These are phyloP conservation scores for Sciurus carolinensis DNA, from an alignment of 2,797 vertebrate genomes.

Conservation along the genomic window DNA sequence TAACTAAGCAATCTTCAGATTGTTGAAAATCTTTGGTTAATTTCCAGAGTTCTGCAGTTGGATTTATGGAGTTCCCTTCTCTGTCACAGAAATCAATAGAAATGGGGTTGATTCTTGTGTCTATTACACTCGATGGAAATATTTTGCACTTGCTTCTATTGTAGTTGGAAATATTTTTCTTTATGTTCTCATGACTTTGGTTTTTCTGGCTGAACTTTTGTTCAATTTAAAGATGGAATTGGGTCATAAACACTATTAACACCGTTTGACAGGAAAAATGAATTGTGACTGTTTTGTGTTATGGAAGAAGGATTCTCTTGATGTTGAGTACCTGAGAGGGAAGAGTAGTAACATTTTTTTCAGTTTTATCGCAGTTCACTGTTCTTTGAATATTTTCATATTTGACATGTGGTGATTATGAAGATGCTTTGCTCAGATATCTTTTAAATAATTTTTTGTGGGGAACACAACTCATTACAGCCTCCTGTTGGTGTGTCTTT, in stretches of 20 bases:
- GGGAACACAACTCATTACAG: background rate
- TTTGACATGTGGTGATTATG: background rate
- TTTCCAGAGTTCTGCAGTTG: too few relatives aligned
- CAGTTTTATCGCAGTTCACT: background rate
- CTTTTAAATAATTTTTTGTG: background rate
- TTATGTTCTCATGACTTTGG: background rate
- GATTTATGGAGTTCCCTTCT: too few relatives aligned
- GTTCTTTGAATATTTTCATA: background rate
- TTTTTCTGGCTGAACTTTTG: background rate
- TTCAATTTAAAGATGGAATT: background rate
- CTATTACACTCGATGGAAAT: too few relatives aligned
- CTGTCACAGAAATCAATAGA: too few relatives aligned
- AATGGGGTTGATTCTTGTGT: too few relatives aligned
- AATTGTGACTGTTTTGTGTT: background rate
- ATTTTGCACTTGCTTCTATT: too few relatives aligned
- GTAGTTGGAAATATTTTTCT: background rate
- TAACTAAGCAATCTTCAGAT: too few relatives aligned
- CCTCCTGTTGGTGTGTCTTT: background rate
- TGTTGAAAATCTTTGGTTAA: too few relatives aligned
- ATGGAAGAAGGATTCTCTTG: too few relatives aligned
- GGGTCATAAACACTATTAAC: background rate
- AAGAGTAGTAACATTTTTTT: background rate
- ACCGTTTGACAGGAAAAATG: background rate
- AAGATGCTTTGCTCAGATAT: background rate
- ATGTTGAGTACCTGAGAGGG: background rate